Percentiles rank a stretch among this genome's conserved stretches.
phyloP scores from a whole-genome alignment of 2,797 vertebrate species.

The Rhinatrema bivittatum region DNA sequence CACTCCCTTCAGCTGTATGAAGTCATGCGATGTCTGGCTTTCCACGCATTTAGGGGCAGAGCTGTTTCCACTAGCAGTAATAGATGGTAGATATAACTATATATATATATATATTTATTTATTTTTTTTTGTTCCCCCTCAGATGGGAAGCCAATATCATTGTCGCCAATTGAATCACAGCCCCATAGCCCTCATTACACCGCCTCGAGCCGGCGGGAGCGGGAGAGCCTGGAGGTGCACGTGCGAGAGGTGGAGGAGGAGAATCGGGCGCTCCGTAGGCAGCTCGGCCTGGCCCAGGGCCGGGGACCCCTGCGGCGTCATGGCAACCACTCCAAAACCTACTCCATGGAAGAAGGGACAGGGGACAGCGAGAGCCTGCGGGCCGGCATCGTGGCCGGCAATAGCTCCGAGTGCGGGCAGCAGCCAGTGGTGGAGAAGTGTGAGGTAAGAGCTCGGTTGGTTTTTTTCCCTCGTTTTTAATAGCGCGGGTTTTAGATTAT shows the following conservation, averaged over 20 bases:
- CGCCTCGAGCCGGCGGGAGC: constrained; percentile 60
- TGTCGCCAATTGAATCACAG: constrained; percentile 81
- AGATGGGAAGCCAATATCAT: constrained; percentile 84
- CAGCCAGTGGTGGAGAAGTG: constrained; percentile 92
- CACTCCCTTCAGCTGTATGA: no score
- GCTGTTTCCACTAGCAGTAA: no score
- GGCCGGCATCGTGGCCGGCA: constrained; percentile 66
- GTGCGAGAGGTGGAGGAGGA: constrained; percentile 89
- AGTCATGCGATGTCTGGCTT: no score
- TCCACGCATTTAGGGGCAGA: no score
- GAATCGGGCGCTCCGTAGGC: constrained; percentile 76
- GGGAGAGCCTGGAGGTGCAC: constrained; percentile 79
- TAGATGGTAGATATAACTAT: no score
- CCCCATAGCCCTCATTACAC: constrained; percentile 66
- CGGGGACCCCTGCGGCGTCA: constrained; percentile 41
- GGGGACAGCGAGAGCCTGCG: constrained; percentile 83
- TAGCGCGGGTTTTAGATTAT: no score
- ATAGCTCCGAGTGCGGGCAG: constrained; percentile 87
- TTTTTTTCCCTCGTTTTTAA: no score
- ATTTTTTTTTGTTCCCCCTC: constrained; percentile 1
- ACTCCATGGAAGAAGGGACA: constrained; percentile 84
- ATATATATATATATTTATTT: no score
- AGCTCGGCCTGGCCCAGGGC: constrained; percentile 76
- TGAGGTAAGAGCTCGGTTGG: constrained; percentile 63
- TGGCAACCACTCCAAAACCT: constrained; percentile 75